Evolutionary conservation across 2,888 invertebrate species (phyloP).

Genomic region (Microplitis deprimator): DNA sequence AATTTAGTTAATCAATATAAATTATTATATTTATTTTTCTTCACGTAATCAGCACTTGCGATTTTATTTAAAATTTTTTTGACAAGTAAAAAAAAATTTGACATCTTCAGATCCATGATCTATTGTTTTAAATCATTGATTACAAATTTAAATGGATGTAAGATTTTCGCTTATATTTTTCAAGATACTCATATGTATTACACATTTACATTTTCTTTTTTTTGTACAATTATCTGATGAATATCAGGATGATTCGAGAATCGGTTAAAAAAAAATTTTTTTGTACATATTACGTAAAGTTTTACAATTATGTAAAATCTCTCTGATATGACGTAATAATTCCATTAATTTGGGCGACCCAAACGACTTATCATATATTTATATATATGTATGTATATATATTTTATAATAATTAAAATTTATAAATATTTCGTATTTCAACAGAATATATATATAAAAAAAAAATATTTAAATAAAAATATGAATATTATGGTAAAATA

Average conservation of each 20-base stretch:
- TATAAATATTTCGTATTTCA: neutral
- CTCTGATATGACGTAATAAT: neutral
- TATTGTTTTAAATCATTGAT: no score
- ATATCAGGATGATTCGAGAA: neutral
- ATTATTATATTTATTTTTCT: no score
- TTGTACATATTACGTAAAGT: slow-evolving; percentile 6
- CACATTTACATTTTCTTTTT: neutral
- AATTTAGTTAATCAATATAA: neutral
- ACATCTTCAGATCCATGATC: no score
- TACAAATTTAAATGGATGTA: no score
- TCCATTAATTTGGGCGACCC: neutral
- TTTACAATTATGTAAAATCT: neutral
- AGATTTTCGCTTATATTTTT: no score
- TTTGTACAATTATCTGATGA: neutral
- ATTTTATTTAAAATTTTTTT: no score
- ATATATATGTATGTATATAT: neutral
- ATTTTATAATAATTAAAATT: neutral
- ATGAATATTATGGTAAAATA: neutral
- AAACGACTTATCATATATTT: neutral
- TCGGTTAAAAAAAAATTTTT: neutral
- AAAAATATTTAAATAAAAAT: neutral
- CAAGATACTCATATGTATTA: neutral
- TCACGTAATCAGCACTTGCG: no score
- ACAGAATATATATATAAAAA: neutral
- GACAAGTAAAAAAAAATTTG: no score